Conservation (phyloP, 2,888 invertebrate genomes). For the Sphaerophoria rueppellii region DNA sequence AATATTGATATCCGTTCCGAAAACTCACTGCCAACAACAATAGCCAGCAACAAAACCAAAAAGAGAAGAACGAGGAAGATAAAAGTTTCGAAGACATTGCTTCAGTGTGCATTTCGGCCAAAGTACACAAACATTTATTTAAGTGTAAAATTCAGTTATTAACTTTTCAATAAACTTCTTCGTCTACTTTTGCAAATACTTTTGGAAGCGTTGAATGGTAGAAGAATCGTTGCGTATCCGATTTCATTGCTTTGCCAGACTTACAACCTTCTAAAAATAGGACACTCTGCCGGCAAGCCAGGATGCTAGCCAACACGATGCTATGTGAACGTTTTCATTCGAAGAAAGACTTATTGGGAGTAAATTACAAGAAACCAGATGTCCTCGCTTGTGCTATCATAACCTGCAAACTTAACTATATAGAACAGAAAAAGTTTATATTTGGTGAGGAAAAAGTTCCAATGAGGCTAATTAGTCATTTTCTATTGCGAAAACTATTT, state of each 20-base stretch:
- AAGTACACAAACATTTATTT: slow-evolving; percentile 73
- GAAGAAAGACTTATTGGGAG: slow-evolving; percentile 60
- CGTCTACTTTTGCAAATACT: slow-evolving; percentile 70
- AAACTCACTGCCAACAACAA: slow-evolving; percentile 47
- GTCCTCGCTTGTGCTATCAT: slow-evolving; percentile 40
- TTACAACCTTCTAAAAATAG: slow-evolving; percentile 10
- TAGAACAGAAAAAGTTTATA: slow-evolving; percentile 20
- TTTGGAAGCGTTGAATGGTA: slow-evolving; percentile 10
- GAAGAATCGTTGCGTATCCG: slow-evolving; percentile 60
- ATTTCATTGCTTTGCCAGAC: slow-evolving; percentile 39
- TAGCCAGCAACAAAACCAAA: not conserved
- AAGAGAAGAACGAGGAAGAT: slow-evolving; percentile 16
- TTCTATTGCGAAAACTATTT: slow-evolving; percentile 42
- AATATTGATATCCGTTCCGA: slow-evolving; percentile 54
- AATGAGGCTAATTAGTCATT: slow-evolving; percentile 69
- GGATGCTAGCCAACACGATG: slow-evolving; percentile 24
- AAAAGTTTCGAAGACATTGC: slow-evolving; percentile 39
- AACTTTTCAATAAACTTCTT: slow-evolving; percentile 73
- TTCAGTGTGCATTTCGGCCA: slow-evolving; percentile 57
- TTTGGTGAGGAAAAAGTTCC: slow-evolving; percentile 48
- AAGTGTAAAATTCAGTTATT: slow-evolving; percentile 74
- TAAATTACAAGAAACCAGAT: slow-evolving; percentile 69
- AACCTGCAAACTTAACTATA: not conserved
- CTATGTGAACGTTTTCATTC: slow-evolving; percentile 14
- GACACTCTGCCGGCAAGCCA: slow-evolving; percentile 30